A percentile compares a stretch with the other conserved stretches of the same genome.
These are phyloP conservation scores for Lacanobia wlatinum DNA, from an alignment of 2,888 invertebrate genomes.

Conservation along the genomic window DNA sequence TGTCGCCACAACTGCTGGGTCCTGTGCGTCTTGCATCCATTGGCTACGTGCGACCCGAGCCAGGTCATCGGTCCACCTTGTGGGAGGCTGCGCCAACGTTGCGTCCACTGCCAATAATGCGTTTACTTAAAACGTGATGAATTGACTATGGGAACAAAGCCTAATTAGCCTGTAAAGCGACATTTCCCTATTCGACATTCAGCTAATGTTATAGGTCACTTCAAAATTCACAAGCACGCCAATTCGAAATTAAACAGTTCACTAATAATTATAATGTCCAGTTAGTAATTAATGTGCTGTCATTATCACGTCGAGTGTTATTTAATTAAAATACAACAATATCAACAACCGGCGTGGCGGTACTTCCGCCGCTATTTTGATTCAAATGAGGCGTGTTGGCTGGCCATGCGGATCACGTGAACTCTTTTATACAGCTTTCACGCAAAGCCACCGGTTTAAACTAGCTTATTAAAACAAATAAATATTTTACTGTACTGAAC, in stretches of 20 bases:
- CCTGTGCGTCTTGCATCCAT: too few species aligned
- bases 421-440: constrained; percentile 52
- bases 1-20: too few species aligned
- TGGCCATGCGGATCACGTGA: constrained; percentile 44
- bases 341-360: constrained; percentile 38
- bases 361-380: constrained; percentile 46
- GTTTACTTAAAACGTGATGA: neutral
- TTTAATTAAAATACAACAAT: constrained; percentile 46
- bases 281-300: constrained; percentile 37
- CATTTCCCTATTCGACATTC: neutral
- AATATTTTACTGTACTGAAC: constrained; percentile 2
- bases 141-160: neutral
- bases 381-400: constrained; percentile 54
- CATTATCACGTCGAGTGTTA: constrained; percentile 30
- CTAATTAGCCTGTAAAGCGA: neutral
- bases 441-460: constrained; percentile 49
- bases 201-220: neutral
- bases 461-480: constrained; percentile 59
- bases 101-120: neutral
- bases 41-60: too few species aligned
- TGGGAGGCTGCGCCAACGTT: too few species aligned
- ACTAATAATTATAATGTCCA: constrained; percentile 21
- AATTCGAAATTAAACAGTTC: neutral
- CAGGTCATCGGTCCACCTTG: too few species aligned
- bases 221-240: neutral